phyloP scores from a whole-genome alignment of 2,113 vertebrate species.

The Myrmophylax atrothorax region DNA sequence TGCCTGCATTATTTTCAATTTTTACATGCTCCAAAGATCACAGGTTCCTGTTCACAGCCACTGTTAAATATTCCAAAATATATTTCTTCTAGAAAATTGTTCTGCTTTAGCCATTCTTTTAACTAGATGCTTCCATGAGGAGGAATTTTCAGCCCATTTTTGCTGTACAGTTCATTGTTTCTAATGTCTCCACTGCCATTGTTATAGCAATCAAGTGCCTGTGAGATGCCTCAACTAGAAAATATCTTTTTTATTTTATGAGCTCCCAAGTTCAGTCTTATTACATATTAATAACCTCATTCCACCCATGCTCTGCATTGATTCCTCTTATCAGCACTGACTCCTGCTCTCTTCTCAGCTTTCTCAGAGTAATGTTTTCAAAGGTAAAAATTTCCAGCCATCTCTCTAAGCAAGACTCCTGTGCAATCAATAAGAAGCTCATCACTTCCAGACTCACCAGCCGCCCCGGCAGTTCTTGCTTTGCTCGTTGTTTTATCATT shows the following conservation, averaged over 20 bases:
- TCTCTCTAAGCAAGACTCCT: not conserved
- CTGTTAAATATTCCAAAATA: constrained; percentile 8
- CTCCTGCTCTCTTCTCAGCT: not conserved
- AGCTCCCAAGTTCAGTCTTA: not conserved
- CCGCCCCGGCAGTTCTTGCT: constrained; percentile 22
- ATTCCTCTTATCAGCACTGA: not conserved
- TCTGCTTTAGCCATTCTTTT: not conserved
- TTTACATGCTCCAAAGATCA: not conserved
- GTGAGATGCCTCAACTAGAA: not conserved
- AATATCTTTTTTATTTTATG: constrained; percentile 35
- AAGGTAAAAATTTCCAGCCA: not conserved
- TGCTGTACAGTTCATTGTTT: constrained; percentile 25
- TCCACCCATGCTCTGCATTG: not conserved
- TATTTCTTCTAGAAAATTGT: not conserved
- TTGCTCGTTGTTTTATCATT: constrained; percentile 66
- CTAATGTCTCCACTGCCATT: constrained; percentile 20
- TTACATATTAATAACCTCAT: constrained; percentile 48
- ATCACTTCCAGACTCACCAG: constrained; percentile 43
- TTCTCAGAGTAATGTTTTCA: not conserved
- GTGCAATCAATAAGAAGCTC: not conserved
- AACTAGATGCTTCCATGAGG: not conserved
- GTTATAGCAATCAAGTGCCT: constrained; percentile 14
- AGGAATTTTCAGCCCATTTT: not conserved
- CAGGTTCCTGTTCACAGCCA: not conserved
- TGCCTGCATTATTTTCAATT: not conserved